phyloP scores from a whole-genome alignment of 1,140 invertebrate species.

The Drosophila ogumai region DNA sequence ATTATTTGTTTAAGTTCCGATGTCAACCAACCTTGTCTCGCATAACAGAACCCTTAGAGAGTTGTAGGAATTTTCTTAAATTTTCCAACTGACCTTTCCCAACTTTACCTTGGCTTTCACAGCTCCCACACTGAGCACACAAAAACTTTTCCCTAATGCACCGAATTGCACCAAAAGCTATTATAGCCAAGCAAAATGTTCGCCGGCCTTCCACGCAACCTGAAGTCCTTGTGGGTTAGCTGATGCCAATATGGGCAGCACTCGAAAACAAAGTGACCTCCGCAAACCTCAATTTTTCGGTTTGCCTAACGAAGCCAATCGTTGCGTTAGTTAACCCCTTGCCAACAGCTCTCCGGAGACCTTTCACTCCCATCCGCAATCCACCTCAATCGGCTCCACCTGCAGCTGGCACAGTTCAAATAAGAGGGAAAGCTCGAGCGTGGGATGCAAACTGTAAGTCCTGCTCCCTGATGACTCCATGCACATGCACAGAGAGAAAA shows the following conservation, averaged over 20 bases:
- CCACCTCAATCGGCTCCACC: slow-evolving; percentile 28
- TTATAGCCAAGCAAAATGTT: background rate
- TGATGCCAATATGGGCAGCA: slow-evolving; percentile 33
- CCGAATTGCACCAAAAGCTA: slow-evolving; percentile 11
- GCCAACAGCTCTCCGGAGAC: slow-evolving; percentile 38
- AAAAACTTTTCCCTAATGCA: slow-evolving; percentile 33
- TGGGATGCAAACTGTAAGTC: slow-evolving; percentile 34
- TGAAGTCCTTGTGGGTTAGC: slow-evolving; percentile 15
- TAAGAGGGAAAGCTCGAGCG: slow-evolving; percentile 20
- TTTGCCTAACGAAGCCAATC: slow-evolving; percentile 63
- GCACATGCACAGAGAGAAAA: slow-evolving; percentile 6
- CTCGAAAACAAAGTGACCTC: slow-evolving; percentile 37
- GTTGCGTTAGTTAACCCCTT: slow-evolving; percentile 51
- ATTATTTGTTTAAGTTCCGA: too few species aligned
- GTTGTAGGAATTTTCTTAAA: background rate
- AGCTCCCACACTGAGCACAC: background rate
- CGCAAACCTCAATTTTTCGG: slow-evolving; percentile 51
- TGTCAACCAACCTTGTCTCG: background rate
- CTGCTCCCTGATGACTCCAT: slow-evolving; percentile 39
- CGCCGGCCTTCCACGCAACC: background rate
- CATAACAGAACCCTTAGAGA: too few species aligned
- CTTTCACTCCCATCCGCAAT: slow-evolving; percentile 34
- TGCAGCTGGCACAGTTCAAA: slow-evolving; percentile 27
- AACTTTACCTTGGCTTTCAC: slow-evolving; percentile 13
- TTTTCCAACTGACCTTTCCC: slow-evolving; percentile 15